Conservation (phyloP, 2,888 invertebrate species). For the Dolichomitus sp. region DNA sequence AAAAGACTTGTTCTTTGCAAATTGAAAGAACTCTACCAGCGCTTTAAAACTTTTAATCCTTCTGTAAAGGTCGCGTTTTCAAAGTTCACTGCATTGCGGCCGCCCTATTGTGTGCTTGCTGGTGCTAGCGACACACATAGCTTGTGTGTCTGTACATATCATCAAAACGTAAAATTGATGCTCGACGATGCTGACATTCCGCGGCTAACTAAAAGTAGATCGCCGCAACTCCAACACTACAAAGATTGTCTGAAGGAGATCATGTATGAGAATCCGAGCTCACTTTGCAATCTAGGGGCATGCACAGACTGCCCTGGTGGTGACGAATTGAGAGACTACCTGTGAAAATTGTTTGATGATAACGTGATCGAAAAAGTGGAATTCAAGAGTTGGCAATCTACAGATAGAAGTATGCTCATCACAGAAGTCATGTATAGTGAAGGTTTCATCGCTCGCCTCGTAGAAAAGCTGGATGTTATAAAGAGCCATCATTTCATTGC, state of each 20-base stretch:
- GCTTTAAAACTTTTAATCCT: conserved; percentile 18
- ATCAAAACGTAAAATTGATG: conserved; percentile 57
- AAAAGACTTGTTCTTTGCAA: conserved; percentile 48
- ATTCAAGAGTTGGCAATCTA: too few relatives aligned
- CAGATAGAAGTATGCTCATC: too few relatives aligned
- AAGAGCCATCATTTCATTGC: not conserved
- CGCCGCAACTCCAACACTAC: too few relatives aligned
- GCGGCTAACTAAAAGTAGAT: too few relatives aligned
- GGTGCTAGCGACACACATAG: conserved; percentile 51
- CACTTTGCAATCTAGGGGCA: too few relatives aligned
- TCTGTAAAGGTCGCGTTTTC: conserved; percentile 40
- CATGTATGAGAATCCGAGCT: too few relatives aligned
- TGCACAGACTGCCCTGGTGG: too few relatives aligned
- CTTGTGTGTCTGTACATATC: conserved; percentile 50
- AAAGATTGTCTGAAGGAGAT: too few relatives aligned
- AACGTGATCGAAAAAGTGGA: too few relatives aligned
- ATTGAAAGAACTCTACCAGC: conserved; percentile 44
- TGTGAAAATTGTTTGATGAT: too few relatives aligned
- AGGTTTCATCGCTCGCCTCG: not conserved
- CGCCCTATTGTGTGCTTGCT: conserved; percentile 45
- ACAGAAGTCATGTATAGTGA: conserved; percentile 18
- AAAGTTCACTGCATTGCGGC: conserved; percentile 37
- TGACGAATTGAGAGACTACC: too few relatives aligned
- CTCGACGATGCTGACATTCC: not conserved
- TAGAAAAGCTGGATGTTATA: not conserved